phyloP scores from a whole-genome alignment of 2,113 vertebrate genomes.

The Empidonax traillii region DNA sequence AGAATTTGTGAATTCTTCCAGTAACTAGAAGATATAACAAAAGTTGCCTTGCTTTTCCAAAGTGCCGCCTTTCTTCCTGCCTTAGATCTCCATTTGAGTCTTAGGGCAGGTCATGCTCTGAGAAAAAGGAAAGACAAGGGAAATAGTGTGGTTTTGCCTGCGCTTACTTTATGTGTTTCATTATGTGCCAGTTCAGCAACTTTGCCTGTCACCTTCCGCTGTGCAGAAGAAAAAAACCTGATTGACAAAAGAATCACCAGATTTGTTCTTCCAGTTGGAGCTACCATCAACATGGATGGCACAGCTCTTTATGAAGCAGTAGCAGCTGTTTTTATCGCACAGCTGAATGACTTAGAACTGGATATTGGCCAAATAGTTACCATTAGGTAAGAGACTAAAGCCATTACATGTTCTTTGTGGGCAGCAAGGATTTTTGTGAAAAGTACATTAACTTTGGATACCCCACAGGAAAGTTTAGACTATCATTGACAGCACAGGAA shows the following conservation, averaged over 20 bases:
- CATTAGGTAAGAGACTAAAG: slow-evolving; percentile 82
- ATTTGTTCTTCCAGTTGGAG: slow-evolving; percentile 94
- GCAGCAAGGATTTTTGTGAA: neutral
- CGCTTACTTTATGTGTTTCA: neutral
- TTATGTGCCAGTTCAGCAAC: slow-evolving; percentile 86
- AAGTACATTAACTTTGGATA: neutral
- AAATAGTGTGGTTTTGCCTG: neutral
- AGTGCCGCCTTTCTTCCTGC: neutral
- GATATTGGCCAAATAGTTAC: slow-evolving; percentile 91
- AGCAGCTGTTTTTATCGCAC: slow-evolving; percentile 95
- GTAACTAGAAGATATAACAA: neutral
- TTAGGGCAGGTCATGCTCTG: neutral
- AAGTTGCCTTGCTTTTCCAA: neutral
- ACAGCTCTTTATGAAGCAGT: slow-evolving; percentile 97
- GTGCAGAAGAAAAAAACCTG: slow-evolving; percentile 91
- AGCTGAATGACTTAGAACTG: slow-evolving; percentile 86
- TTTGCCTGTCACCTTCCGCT: slow-evolving; percentile 95
- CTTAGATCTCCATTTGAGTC: neutral
- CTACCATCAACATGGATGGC: slow-evolving; percentile 99
- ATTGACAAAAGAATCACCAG: slow-evolving; percentile 96
- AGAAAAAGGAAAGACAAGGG: neutral
- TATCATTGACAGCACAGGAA: neutral
- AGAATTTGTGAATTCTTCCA: neutral
- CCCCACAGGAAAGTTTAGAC: neutral
- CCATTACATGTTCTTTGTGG: neutral